Percentiles rank a stretch among this genome's conserved stretches.
Evolutionary conservation across 2,113 vertebrate genomes (phyloP).

Genomic region (Archocentrus centrarchus): DNA sequence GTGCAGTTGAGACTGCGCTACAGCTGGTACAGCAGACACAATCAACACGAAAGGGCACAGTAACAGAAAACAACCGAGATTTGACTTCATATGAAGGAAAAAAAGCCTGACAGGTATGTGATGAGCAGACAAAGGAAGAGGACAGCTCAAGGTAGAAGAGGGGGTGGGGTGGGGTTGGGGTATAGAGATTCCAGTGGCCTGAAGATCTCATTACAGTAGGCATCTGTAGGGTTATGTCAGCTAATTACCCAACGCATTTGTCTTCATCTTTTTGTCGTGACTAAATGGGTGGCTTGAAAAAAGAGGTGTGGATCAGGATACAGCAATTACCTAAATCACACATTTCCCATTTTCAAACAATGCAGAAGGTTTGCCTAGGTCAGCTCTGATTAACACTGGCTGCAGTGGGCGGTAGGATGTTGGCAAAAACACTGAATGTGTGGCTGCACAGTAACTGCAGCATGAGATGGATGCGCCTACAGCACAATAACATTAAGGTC

Average conservation of each 20-base stretch:
- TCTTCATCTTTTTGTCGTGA: conserved; percentile 64
- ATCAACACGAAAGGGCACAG: conserved; percentile 33
- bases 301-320: conserved; percentile 36
- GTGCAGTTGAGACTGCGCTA: conserved; percentile 36
- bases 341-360: conserved; percentile 40
- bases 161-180: rapidly evolving
- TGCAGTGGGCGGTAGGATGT: conserved; percentile 29
- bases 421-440: conserved; percentile 13
- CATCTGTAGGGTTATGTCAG: conserved; percentile 41
- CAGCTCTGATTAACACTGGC: conserved; percentile 45
- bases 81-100: background rate
- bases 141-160: conserved; percentile 3
- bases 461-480: conserved; percentile 3
- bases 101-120: background rate
- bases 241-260: conserved; percentile 58
- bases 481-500: conserved; percentile 1
- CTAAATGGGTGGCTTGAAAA: conserved; percentile 55
- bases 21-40: conserved; percentile 56
- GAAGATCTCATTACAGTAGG: conserved; percentile 53
- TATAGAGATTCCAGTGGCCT: background rate
- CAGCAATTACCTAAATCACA: conserved; percentile 57
- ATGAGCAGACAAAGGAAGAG: background rate
- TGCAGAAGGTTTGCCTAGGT: conserved; percentile 22
- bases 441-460: conserved; percentile 24
- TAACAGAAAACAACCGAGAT: conserved; percentile 12